Conservation (phyloP, 2,888 invertebrate genomes). For the Napeogenes sylphis region DNA sequence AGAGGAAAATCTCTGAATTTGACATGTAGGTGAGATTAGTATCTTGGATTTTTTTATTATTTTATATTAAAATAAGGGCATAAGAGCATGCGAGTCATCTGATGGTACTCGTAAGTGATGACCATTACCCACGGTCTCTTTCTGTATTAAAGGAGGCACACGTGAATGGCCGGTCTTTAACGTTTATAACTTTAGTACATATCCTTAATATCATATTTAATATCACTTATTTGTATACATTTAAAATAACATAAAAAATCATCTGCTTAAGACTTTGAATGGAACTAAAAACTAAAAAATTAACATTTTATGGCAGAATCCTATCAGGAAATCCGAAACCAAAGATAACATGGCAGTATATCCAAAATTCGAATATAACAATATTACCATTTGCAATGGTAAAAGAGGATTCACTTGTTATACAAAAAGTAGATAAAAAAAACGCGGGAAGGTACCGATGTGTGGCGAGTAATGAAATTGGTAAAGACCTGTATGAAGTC, state of each 20-base stretch:
- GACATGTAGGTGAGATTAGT: slow-evolving; percentile 72
- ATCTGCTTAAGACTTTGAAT: too few species aligned
- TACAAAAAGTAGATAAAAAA: slow-evolving; percentile 44
- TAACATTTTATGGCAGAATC: slow-evolving; percentile 40
- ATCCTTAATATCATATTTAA: neutral
- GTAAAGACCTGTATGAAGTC: slow-evolving; percentile 49
- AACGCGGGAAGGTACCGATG: slow-evolving; percentile 60
- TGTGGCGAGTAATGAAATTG: slow-evolving; percentile 54
- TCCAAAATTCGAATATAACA: slow-evolving; percentile 32
- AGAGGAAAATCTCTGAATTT: slow-evolving; percentile 48
- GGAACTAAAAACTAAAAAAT: too few species aligned
- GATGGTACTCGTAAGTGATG: too few species aligned
- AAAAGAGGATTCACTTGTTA: slow-evolving; percentile 33
- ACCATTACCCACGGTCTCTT: too few species aligned
- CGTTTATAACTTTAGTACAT: slow-evolving; percentile 11
- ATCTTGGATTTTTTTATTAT: slow-evolving; percentile 22
- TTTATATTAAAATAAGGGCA: too few species aligned
- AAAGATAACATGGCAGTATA: slow-evolving; percentile 49
- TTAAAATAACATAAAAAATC: too few species aligned
- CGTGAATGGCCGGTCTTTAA: too few species aligned
- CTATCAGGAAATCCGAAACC: slow-evolving; percentile 56
- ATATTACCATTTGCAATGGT: slow-evolving; percentile 34
- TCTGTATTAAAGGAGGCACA: too few species aligned
- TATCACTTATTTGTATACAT: too few species aligned
- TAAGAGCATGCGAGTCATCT: too few species aligned